A percentile compares a stretch with the other conserved stretches of the same genome.
These are phyloP conservation scores for Notospermus geniculatus DNA, from an alignment of 1,140 invertebrate genomes.

Conservation along the genomic window DNA sequence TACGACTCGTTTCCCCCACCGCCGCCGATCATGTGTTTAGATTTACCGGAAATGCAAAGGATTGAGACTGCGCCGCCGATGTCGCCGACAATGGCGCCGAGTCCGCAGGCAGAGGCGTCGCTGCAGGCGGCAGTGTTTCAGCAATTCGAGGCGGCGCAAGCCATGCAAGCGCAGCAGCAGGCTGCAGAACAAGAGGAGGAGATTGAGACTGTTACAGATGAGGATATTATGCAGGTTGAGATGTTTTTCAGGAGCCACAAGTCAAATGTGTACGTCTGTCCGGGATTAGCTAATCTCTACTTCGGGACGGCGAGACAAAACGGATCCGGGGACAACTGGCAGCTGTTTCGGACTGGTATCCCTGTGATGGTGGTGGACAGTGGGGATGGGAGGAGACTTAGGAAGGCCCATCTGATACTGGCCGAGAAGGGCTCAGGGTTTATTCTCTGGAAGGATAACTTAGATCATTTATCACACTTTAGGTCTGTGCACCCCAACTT, in stretches of 20 bases:
- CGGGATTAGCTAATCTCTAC: constrained; percentile 76
- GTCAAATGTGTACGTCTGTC: constrained; percentile 75
- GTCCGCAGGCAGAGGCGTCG: background rate
- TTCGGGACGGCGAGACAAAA: constrained; percentile 41
- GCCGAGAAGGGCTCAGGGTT: constrained; percentile 83
- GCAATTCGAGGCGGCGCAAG: background rate
- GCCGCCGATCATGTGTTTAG: background rate
- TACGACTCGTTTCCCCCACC: background rate
- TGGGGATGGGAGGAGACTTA: constrained; percentile 66
- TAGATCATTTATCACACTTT: constrained; percentile 65
- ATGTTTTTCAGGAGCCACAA: constrained; percentile 76
- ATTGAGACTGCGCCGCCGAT: background rate
- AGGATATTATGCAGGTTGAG: constrained; percentile 74
- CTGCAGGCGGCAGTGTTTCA: background rate
- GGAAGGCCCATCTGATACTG: constrained; percentile 72
- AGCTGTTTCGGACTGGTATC: constrained; percentile 75
- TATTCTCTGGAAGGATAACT: constrained; percentile 80
- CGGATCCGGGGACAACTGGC: constrained; percentile 62
- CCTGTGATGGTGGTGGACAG: constrained; percentile 77
- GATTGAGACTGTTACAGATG: constrained; percentile 61
- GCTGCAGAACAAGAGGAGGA: constrained; percentile 12
- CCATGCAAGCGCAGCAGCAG: constrained; percentile 4
- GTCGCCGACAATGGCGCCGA: background rate
- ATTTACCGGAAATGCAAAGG: background rate
- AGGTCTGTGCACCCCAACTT: constrained; percentile 66